Percentiles rank a stretch among this genome's conserved stretches.
phyloP scores from a whole-genome alignment of 2,113 vertebrate species.

The Kryptolebias marmoratus region DNA sequence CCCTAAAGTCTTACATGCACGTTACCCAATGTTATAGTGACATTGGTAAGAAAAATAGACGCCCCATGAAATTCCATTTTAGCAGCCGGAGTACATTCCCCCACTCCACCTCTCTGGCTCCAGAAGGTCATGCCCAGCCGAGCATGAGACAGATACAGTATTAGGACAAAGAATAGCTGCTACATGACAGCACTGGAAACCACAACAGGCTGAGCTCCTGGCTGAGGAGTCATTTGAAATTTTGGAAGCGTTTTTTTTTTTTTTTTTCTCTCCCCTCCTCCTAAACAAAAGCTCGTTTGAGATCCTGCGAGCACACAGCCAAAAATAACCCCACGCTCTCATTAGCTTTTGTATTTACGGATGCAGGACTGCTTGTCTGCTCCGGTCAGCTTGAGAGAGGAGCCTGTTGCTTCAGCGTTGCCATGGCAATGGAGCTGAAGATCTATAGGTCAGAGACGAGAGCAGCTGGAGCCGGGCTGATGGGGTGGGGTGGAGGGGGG shows the following conservation, averaged over 20 bases:
- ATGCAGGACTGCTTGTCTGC: slow-evolving; percentile 46
- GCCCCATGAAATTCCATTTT: slow-evolving; percentile 8
- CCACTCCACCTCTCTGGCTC: slow-evolving; percentile 2
- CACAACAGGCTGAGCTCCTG: background rate
- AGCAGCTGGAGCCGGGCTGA: slow-evolving; percentile 74
- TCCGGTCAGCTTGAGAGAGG: slow-evolving; percentile 77
- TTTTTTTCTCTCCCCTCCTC: background rate
- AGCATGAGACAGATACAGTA: slow-evolving; percentile 43
- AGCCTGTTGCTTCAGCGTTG: slow-evolving; percentile 81
- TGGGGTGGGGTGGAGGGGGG: slow-evolving; percentile 29
- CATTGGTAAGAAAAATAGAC: slow-evolving; percentile 12
- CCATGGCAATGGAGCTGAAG: slow-evolving; percentile 86
- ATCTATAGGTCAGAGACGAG: slow-evolving; percentile 82
- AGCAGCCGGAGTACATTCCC: slow-evolving; percentile 11
- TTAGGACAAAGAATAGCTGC: slow-evolving; percentile 32
- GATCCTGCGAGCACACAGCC: slow-evolving; percentile 26
- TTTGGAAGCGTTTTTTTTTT: background rate
- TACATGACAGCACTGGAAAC: slow-evolving; percentile 9
- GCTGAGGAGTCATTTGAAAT: slow-evolving; percentile 1
- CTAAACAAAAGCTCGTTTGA: slow-evolving; percentile 30
- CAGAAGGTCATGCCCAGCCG: slow-evolving; percentile 26
- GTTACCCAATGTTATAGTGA: background rate
- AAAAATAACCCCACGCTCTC: slow-evolving; percentile 46
- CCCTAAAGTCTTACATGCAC: slow-evolving; percentile 3
- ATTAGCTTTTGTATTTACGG: slow-evolving; percentile 35